A percentile compares a stretch with the other conserved stretches of the same genome.
These are phyloP conservation scores for Euphydryas editha DNA, from an alignment of 2,888 invertebrate genomes.

Conservation along the genomic window DNA sequence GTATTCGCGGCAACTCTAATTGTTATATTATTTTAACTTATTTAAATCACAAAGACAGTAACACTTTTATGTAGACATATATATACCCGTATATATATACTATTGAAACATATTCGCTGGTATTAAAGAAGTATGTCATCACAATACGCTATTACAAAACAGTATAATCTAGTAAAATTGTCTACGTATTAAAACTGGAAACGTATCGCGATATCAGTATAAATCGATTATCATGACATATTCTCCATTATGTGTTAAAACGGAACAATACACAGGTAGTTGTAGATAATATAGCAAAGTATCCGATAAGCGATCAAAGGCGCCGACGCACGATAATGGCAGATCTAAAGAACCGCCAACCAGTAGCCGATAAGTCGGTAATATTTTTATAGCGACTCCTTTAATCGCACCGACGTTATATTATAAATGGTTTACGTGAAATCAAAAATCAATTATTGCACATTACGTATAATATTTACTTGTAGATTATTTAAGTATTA, in stretches of 20 bases:
- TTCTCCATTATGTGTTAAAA: slow-evolving; percentile 52
- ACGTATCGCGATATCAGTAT: slow-evolving; percentile 31
- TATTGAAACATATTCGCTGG: too few relatives aligned
- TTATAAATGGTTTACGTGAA: slow-evolving; percentile 25
- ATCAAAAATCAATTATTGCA: slow-evolving; percentile 36
- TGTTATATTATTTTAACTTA: too few relatives aligned
- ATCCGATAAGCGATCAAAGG: slow-evolving; percentile 67
- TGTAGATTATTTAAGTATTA: neutral
- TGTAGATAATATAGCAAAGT: slow-evolving; percentile 64
- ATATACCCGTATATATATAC: too few relatives aligned
- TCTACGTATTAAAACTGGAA: neutral
- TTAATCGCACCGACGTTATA: slow-evolving; percentile 58
- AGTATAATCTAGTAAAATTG: too few relatives aligned
- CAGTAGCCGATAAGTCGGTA: slow-evolving; percentile 63
- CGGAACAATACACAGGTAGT: slow-evolving; percentile 71
- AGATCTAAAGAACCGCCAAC: slow-evolving; percentile 64
- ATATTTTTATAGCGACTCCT: slow-evolving; percentile 60
- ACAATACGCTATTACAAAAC: too few relatives aligned
- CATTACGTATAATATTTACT: neutral
- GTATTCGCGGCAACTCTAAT: too few relatives aligned
- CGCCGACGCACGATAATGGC: slow-evolving; percentile 60
- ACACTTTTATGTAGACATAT: too few relatives aligned
- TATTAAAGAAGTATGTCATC: too few relatives aligned
- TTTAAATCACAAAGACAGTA: too few relatives aligned
- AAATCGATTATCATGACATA: slow-evolving; percentile 50